Evolutionary conservation across 1,140 invertebrate species (phyloP).

Genomic region (Trypoxylus dichotomus): DNA sequence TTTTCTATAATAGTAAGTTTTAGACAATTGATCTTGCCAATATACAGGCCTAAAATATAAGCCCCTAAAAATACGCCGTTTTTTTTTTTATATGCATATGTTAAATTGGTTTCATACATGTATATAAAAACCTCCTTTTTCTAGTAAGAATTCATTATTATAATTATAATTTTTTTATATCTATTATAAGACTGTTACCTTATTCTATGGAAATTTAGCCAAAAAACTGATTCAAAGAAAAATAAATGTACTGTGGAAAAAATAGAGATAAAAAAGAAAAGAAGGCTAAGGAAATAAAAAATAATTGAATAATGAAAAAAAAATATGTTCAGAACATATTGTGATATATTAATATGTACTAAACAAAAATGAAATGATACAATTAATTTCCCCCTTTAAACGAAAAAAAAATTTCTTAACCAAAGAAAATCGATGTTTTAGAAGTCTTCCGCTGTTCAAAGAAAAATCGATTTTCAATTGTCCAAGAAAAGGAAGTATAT

Average conservation of each 20-base stretch:
- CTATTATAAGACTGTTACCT: conserved; percentile 53
- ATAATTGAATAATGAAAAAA: conserved; percentile 34
- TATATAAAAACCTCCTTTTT: conserved; percentile 18
- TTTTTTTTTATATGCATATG: conserved; percentile 2
- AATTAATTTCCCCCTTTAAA: not conserved
- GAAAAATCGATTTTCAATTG: conserved; percentile 22
- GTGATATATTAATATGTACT: conserved; percentile 42
- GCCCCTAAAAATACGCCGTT: not conserved
- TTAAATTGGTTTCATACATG: not conserved
- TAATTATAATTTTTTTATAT: conserved; percentile 28
- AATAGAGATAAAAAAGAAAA: conserved; percentile 4
- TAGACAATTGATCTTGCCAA: conserved; percentile 32
- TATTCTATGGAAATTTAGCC: conserved; percentile 44
- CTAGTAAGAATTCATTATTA: conserved; percentile 24
- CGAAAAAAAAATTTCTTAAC: not conserved
- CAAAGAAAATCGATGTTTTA: conserved; percentile 11
- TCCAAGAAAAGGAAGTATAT: conserved; percentile 4
- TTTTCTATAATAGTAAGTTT: conserved; percentile 38
- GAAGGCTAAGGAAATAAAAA: not conserved
- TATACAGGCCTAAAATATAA: conserved; percentile 24
- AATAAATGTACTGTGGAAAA: conserved; percentile 14
- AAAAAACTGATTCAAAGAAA: conserved; percentile 37
- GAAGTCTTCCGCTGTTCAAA: conserved; percentile 8
- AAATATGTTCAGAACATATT: conserved; percentile 51
- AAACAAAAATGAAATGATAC: too few species aligned